Evolutionary conservation across 1,140 invertebrate genomes (phyloP).

Genomic region (Aphaenogaster rudis): DNA sequence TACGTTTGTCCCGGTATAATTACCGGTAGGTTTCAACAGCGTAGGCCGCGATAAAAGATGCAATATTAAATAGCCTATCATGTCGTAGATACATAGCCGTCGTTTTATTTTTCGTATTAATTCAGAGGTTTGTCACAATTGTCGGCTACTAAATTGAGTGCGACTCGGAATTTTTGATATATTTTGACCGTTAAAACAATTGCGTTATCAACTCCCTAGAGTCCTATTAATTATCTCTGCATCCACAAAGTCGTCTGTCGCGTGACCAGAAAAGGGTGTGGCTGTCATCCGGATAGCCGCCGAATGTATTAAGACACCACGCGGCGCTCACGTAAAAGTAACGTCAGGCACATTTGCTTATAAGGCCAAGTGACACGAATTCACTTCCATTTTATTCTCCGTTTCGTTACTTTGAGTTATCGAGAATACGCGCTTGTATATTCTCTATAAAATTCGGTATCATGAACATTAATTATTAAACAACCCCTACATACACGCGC

Average conservation of each 20-base stretch:
- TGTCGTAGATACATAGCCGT: background rate
- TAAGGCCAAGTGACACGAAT: background rate
- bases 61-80: constrained; percentile 10
- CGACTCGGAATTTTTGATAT: constrained; percentile 38
- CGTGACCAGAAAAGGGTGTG: constrained; percentile 78
- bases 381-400: background rate
- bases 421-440: background rate
- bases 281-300: constrained; percentile 70
- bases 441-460: background rate
- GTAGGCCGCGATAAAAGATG: background rate
- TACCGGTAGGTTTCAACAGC: background rate
- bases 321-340: constrained; percentile 47
- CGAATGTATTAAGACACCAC: constrained; percentile 75
- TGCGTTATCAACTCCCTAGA: constrained; percentile 62
- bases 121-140: background rate
- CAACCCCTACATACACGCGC: background rate
- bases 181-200: constrained; percentile 65
- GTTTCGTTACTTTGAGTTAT: background rate
- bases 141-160: background rate
- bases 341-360: constrained; percentile 11
- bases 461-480: constrained; percentile 48
- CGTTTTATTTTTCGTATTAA: constrained; percentile 4
- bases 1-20: background rate
- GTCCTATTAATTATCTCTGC: constrained; percentile 70
- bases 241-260: constrained; percentile 71